phyloP scores from a whole-genome alignment of 1,140 invertebrate species.

The Nephila pilipes region DNA sequence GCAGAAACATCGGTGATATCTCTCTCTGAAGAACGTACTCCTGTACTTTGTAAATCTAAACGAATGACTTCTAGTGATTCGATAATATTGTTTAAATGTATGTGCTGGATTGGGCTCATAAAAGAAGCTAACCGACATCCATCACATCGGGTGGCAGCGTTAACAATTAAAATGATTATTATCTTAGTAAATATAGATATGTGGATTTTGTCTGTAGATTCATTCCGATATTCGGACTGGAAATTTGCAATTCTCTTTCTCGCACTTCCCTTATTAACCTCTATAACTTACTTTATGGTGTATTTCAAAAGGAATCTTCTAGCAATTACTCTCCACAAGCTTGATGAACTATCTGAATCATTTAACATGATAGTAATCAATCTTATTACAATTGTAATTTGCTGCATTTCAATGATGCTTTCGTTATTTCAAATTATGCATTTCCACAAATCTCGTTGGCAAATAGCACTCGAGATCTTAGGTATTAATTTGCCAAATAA shows the following conservation, averaged over 20 bases:
- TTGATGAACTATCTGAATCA: neutral
- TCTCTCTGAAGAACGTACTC: no score
- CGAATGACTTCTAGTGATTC: no score
- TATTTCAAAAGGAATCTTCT: neutral
- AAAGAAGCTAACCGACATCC: no score
- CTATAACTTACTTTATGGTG: neutral
- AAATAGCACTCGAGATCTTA: no score
- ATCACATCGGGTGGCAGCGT: neutral
- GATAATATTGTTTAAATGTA: no score
- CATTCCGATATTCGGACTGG: neutral
- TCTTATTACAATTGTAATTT: neutral
- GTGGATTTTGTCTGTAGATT: neutral
- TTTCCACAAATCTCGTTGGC: neutral
- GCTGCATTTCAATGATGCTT: neutral
- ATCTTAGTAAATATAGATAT: neutral
- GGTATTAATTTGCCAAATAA: no score
- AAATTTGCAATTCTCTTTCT: neutral
- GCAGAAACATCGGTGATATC: no score
- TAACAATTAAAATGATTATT: neutral
- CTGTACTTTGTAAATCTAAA: no score
- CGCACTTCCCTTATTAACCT: neutral
- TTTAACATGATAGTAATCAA: neutral
- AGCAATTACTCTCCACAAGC: neutral
- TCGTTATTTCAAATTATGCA: neutral
- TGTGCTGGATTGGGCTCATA: no score